phyloP scores from a whole-genome alignment of 2,113 vertebrate species.

The Xiphophorus couchianus region DNA sequence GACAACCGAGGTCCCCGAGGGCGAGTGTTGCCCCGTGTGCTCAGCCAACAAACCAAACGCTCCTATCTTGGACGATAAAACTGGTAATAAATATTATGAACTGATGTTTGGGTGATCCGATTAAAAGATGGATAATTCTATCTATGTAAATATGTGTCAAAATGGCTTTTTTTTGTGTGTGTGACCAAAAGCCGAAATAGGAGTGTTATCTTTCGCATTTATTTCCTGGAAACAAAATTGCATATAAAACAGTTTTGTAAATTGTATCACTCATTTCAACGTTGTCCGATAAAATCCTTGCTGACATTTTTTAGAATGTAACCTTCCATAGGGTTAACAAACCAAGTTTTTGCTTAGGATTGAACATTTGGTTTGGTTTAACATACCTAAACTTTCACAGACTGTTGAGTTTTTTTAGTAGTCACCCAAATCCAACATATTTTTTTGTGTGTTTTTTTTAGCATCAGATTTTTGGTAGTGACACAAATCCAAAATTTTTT shows the following conservation, averaged over 20 bases:
- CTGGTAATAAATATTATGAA: constrained; percentile 47
- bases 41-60: constrained; percentile 12
- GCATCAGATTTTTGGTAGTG: background rate
- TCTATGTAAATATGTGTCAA: background rate
- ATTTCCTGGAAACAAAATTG: too few relatives aligned
- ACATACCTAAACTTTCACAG: too few relatives aligned
- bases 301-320: background rate
- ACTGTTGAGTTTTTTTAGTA: background rate
- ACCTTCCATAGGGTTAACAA: background rate
- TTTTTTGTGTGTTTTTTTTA: too few relatives aligned
- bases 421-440: too few relatives aligned
- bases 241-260: too few relatives aligned
- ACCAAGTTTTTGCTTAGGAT: background rate
- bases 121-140: background rate
- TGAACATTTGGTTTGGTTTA: background rate
- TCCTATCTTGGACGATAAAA: constrained; percentile 22
- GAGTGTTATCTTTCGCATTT: background rate
- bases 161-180: too few relatives aligned
- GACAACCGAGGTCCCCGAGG: constrained; percentile 22
- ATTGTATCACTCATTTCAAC: too few relatives aligned
- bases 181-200: background rate
- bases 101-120: background rate
- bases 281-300: background rate
- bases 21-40: constrained; percentile 62
- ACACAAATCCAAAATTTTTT: too few relatives aligned